Conservation (phyloP, 1,140 invertebrate genomes). For the Trichomalopsis sarcophagae region DNA sequence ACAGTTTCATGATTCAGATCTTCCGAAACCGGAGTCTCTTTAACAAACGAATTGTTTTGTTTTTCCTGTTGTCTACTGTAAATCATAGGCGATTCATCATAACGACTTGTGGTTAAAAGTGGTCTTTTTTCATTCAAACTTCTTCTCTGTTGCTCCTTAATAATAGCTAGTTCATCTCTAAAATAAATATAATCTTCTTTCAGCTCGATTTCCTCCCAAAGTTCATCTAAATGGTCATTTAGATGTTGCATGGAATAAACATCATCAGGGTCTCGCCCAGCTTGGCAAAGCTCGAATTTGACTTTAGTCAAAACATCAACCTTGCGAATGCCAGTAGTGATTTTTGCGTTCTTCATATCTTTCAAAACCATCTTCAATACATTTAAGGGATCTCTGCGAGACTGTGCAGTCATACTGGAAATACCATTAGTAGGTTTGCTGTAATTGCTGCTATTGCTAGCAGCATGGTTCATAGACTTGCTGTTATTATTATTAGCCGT, state of each 20-base stretch:
- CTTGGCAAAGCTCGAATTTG: slow-evolving; percentile 12
- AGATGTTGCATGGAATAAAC: neutral
- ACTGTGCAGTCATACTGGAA: neutral
- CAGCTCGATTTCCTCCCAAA: slow-evolving; percentile 54
- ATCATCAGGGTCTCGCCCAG: neutral
- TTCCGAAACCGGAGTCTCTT: neutral
- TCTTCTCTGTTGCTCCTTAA: neutral
- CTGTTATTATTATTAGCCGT: neutral
- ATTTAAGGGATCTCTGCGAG: neutral
- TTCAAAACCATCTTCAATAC: neutral
- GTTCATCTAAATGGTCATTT: slow-evolving; percentile 48
- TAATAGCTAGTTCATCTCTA: slow-evolving; percentile 2
- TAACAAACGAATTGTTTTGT: neutral
- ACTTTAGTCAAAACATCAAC: slow-evolving; percentile 31
- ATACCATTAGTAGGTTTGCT: neutral
- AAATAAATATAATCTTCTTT: slow-evolving; percentile 54
- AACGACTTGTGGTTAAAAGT: no score
- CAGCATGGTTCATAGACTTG: neutral
- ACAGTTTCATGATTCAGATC: neutral
- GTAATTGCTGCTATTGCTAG: neutral
- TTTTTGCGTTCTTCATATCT: neutral
- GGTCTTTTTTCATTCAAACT: neutral
- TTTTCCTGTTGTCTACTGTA: neutral
- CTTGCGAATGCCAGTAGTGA: neutral
- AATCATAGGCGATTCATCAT: neutral